Evolutionary conservation across 2,113 vertebrate genomes (phyloP), one percentile per base, ranked within the genome.

Genomic region (Plestiodon gilberti): DNA sequence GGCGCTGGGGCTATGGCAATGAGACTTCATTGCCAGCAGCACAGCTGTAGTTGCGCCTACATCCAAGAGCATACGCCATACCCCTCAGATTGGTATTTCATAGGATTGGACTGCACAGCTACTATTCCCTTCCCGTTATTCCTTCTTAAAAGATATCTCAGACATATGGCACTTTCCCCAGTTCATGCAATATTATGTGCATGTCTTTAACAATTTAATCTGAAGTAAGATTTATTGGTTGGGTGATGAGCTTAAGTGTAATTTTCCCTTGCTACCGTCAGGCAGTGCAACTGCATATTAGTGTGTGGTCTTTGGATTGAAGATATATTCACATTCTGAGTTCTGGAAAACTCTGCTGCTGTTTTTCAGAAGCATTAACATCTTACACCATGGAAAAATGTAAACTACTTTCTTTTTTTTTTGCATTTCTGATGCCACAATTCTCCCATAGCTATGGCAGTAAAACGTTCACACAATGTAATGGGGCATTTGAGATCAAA

Each of bases 221-320:
- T 87, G 88, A 85, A 86, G 62, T 64, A 86, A 87, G 78, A 93
- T 91, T 64, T 88, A 88, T 86, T 89, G 67, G 69, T 22, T 1
- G 0, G 4, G 15, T 83, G 73, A 40, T 78, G 90, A 88, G 79
- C 86, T 86, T 76, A 89, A n/a, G 40, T 3, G 22, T 33, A 85
- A 91, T 90, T 93, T 92, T 90, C 64, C 82, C 87, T 88, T 91
- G 86, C 85, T 1, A 0, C 73, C 93, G 87, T 88, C 89, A 91
- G 76, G 78, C 0, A 0, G 67, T 17, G 87, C 55, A 91, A 86
- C 35, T 77, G 33, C 48, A 22, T 64, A 23, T 80, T 90, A 85
- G 75, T 94, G 93, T 94, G 95, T 95, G 93, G 94, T 94, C 95
- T 52, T 74, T 83, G 28, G 2, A 76, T 48, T 88, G 78, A 69